Conservation (phyloP, 1,140 invertebrate species). For the Sitobion miscanthi region DNA sequence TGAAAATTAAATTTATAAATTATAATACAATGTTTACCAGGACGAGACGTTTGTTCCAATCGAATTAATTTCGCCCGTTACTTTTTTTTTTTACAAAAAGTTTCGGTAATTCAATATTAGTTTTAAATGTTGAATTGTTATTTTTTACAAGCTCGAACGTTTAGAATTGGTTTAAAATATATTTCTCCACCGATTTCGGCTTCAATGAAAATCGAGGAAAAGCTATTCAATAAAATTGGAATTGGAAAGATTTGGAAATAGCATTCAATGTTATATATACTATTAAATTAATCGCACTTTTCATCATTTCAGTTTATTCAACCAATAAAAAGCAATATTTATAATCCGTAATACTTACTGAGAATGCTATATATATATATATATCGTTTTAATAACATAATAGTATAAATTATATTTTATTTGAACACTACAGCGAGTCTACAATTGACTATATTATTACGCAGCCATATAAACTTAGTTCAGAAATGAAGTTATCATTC, state of each 20-base stretch:
- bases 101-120: background rate
- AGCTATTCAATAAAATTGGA: background rate
- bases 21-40: background rate
- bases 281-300: background rate
- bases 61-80: background rate
- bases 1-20: slow-evolving; percentile 3
- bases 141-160: background rate
- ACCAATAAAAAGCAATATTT: background rate
- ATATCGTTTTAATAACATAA: background rate
- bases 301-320: slow-evolving; percentile 10
- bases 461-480: slow-evolving; percentile 12
- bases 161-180: background rate
- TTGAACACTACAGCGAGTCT: background rate
- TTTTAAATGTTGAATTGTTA: background rate
- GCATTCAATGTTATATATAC: background rate
- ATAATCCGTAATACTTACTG: background rate
- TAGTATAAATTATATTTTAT: slow-evolving; percentile 2
- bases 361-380: background rate
- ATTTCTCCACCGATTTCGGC: background rate
- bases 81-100: background rate
- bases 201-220: background rate
- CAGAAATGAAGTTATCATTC: background rate
- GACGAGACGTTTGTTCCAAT: background rate
- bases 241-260: background rate
- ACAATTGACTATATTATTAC: slow-evolving; percentile 21